phyloP scores from a whole-genome alignment of 2,888 invertebrate species.

The Catocala sponsa region DNA sequence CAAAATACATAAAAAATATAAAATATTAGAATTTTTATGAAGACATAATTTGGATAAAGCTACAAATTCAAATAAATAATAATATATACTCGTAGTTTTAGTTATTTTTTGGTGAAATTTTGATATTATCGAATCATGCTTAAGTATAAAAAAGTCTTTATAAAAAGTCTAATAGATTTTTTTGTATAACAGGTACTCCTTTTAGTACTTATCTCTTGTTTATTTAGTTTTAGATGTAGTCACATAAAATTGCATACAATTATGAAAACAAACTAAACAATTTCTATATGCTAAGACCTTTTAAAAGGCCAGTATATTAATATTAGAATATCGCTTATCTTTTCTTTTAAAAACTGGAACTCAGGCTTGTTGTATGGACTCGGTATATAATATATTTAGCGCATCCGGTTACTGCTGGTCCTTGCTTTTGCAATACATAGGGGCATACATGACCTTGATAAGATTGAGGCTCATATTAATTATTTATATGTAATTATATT shows the following conservation, averaged over 20 bases:
- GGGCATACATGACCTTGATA: conserved; percentile 47
- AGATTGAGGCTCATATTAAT: conserved; percentile 52
- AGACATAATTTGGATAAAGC: conserved; percentile 36
- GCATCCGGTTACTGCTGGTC: conserved; percentile 30
- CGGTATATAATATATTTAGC: conserved; percentile 30
- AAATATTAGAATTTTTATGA: conserved; percentile 62
- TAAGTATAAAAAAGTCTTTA: conserved; percentile 36
- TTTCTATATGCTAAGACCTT: conserved; percentile 35
- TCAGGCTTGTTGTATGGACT: conserved; percentile 31
- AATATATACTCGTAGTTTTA: conserved; percentile 42
- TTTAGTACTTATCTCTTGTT: conserved; percentile 61
- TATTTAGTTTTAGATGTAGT: conserved; percentile 56
- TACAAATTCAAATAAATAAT: conserved; percentile 41
- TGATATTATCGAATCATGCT: conserved; percentile 40
- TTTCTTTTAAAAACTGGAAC: conserved; percentile 17
- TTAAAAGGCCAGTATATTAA: conserved; percentile 48
- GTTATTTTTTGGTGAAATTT: conserved; percentile 28
- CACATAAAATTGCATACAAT: conserved; percentile 36
- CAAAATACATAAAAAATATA: conserved; percentile 75
- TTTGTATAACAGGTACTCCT: conserved; percentile 52
- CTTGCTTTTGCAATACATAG: conserved; percentile 26
- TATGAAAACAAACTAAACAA: conserved; percentile 31
- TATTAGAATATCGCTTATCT: conserved; percentile 15
- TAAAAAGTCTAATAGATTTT: conserved; percentile 51
- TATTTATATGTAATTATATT: conserved; percentile 41